phyloP scores from a whole-genome alignment of 2,113 vertebrate genomes.

The Channa maculata region DNA sequence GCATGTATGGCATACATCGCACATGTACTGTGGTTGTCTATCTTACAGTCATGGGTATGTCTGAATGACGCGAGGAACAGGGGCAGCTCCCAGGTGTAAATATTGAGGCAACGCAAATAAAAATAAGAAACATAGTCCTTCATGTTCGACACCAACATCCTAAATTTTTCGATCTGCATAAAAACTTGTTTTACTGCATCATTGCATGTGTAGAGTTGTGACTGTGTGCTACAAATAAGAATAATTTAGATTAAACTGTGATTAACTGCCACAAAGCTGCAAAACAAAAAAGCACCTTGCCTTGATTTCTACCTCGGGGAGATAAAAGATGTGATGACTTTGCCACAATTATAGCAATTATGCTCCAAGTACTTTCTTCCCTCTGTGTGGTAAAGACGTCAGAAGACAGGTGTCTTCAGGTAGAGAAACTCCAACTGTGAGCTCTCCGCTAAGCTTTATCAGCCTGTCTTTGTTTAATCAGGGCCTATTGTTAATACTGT shows the following conservation, averaged over 20 bases:
- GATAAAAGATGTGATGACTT: conserved; percentile 48
- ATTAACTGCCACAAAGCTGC: conserved; percentile 18
- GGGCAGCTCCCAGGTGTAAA: conserved; percentile 42
- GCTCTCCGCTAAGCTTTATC: conserved; percentile 54
- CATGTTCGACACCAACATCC: background rate
- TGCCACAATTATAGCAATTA: conserved; percentile 54
- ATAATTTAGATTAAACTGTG: conserved; percentile 21
- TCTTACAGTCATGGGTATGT: too few relatives aligned
- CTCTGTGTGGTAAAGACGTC: background rate
- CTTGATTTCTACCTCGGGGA: conserved; percentile 7
- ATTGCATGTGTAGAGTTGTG: background rate
- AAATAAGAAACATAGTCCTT: conserved; percentile 1
- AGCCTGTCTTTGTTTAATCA: conserved; percentile 82
- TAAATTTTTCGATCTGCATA: conserved; percentile 5
- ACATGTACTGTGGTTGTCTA: too few relatives aligned
- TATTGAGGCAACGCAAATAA: background rate
- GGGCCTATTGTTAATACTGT: conserved; percentile 89
- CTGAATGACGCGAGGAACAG: too few relatives aligned
- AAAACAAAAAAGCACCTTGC: background rate
- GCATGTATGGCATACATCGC: too few relatives aligned
- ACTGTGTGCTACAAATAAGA: background rate
- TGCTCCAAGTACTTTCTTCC: background rate
- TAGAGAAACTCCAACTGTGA: conserved; percentile 42
- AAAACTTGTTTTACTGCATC: conserved; percentile 20
- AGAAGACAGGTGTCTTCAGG: conserved; percentile 73